Conservation (phyloP, 2,113 vertebrate species). For the Oryzias celebensis region DNA sequence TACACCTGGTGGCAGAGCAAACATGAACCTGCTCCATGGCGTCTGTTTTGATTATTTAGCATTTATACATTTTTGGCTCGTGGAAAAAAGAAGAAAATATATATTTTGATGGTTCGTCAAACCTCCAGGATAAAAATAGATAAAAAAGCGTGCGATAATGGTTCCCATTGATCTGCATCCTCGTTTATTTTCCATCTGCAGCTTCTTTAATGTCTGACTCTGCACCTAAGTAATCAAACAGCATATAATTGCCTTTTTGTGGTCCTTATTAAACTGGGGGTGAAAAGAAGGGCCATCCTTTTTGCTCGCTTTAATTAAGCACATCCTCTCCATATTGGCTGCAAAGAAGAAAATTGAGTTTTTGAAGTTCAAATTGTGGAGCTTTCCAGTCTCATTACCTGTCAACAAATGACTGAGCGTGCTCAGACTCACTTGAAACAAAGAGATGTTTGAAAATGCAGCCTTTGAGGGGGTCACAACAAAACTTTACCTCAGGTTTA, state of each 20-base stretch:
- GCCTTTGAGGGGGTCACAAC: not conserved
- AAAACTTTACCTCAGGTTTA: not conserved
- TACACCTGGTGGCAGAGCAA: too few relatives aligned
- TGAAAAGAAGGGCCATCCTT: not conserved
- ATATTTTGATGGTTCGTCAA: conserved; percentile 9
- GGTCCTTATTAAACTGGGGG: conserved; percentile 45
- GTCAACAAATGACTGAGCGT: conserved; percentile 22
- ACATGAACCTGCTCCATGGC: too few relatives aligned
- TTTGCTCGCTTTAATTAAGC: conserved; percentile 54
- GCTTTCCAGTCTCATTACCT: conserved; percentile 32
- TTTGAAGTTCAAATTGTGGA: conserved; percentile 30
- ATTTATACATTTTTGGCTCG: too few relatives aligned
- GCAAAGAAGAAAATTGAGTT: conserved; percentile 16
- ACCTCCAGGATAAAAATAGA: conserved; percentile 37
- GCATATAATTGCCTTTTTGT: conserved; percentile 60
- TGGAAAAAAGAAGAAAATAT: not conserved
- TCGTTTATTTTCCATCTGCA: conserved; percentile 25
- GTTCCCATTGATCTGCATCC: conserved; percentile 51
- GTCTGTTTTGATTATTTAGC: too few relatives aligned
- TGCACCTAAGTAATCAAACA: conserved; percentile 46
- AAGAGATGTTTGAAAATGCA: not conserved
- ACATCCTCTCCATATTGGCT: conserved; percentile 16
- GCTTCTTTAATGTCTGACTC: conserved; percentile 41
- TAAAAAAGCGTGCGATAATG: conserved; percentile 22
- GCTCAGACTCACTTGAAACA: not conserved